Percentiles rank a stretch among this genome's conserved stretches.
phyloP scores from a whole-genome alignment of 2,113 vertebrate species.

The Tiliqua scincoides region DNA sequence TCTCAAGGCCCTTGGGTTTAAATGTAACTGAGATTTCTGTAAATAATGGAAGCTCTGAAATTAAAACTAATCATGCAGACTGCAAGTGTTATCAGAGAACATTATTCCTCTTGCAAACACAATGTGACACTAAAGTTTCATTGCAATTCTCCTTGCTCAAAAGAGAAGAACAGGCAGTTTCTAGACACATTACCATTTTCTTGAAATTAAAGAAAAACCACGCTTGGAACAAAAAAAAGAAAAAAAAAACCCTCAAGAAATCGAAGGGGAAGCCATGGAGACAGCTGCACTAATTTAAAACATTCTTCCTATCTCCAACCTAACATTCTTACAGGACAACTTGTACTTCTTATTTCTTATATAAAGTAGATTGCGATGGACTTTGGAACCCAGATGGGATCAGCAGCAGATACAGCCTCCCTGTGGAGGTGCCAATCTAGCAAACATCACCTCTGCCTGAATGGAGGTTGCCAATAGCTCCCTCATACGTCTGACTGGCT shows the following conservation, averaged over 20 bases:
- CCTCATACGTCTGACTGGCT: background rate
- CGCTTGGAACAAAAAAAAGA: no score
- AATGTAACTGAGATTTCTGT: constrained; percentile 8
- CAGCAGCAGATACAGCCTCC: background rate
- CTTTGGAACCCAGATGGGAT: background rate
- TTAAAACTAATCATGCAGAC: background rate
- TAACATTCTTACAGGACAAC: background rate
- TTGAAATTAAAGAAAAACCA: no score
- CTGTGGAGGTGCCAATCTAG: background rate
- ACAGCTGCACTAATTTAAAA: no score
- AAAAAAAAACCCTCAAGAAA: background rate
- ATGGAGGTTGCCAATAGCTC: background rate
- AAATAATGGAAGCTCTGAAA: constrained; percentile 3
- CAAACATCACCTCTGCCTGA: background rate
- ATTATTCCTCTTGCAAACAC: background rate
- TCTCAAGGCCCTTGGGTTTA: background rate
- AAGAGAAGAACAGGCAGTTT: background rate
- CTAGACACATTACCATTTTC: no score
- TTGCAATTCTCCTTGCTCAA: background rate
- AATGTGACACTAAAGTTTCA: background rate
- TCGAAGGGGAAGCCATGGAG: background rate
- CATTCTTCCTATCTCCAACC: background rate
- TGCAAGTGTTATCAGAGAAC: background rate
- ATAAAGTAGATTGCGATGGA: background rate
- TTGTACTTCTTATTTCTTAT: background rate